Evolutionary conservation across 2,797 vertebrate genomes (phyloP).

Genomic region (Rhynchonycteris naso): DNA sequence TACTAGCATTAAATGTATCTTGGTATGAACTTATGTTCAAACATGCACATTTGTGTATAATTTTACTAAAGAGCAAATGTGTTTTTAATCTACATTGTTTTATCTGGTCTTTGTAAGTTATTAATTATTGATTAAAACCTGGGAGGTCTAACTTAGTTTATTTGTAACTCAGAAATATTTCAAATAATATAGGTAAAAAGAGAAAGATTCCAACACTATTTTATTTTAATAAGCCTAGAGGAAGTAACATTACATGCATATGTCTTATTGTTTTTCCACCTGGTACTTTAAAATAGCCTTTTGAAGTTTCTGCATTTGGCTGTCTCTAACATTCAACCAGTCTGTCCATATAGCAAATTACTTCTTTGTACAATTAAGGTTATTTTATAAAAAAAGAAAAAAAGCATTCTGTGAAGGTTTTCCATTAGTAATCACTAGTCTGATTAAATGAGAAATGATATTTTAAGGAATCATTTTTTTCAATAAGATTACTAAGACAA

Average conservation of each 20-base stretch:
- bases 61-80: background rate
- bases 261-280: slow-evolving; percentile 53
- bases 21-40: background rate
- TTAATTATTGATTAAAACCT: background rate
- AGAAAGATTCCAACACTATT: background rate
- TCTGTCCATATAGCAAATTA: slow-evolving; percentile 35
- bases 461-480: slow-evolving; percentile 38
- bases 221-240: slow-evolving; percentile 50
- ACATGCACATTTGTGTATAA: background rate
- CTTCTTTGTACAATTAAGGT: background rate
- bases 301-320: slow-evolving; percentile 66
- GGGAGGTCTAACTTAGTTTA: background rate
- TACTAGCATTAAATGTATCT: background rate
- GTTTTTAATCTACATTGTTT: background rate
- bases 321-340: slow-evolving; percentile 54
- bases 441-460: slow-evolving; percentile 55
- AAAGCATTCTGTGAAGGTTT: slow-evolving; percentile 52
- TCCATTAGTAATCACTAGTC: slow-evolving; percentile 54
- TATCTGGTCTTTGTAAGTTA: background rate
- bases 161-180: background rate
- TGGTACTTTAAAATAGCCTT: slow-evolving; percentile 62
- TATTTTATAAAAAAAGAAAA: background rate
- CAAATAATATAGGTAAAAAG: background rate
- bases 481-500: slow-evolving; percentile 33
- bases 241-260: slow-evolving; percentile 5